Conservation (phyloP, 1,140 invertebrate genomes). For the Alviniconcha marisindica region DNA sequence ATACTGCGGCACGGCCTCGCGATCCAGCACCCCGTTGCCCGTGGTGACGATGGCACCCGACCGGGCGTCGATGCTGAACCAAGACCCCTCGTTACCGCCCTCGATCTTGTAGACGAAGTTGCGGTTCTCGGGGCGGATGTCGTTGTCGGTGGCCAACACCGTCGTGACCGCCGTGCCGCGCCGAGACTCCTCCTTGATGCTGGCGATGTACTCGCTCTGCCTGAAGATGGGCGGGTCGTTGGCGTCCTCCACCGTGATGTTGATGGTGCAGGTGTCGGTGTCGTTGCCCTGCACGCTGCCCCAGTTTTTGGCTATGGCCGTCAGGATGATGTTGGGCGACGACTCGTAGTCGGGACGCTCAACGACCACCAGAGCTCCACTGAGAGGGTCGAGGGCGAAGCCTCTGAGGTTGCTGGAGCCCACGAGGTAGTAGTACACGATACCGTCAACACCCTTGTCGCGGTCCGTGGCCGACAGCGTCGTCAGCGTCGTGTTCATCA, state of each 20-base stretch:
- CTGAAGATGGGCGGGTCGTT: constrained; percentile 96
- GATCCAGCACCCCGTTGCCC: constrained; percentile 84
- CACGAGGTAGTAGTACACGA: constrained; percentile 93
- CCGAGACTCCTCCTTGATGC: constrained; percentile 85
- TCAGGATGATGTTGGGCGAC: constrained; percentile 91
- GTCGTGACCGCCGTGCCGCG: constrained; percentile 85
- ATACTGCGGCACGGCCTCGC: constrained; percentile 87
- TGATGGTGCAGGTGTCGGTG: constrained; percentile 95
- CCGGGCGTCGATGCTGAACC: constrained; percentile 90
- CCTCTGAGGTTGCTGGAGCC: constrained; percentile 95
- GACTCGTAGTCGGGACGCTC: constrained; percentile 90
- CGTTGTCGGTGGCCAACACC: constrained; percentile 93
- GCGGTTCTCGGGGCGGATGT: constrained; percentile 92
- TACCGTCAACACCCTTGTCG: constrained; percentile 93
- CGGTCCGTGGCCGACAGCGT: constrained; percentile 92
- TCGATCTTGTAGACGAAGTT: constrained; percentile 95
- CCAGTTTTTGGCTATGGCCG: constrained; percentile 95
- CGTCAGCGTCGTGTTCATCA: constrained; percentile 90
- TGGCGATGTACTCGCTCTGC: constrained; percentile 84
- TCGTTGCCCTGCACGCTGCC: constrained; percentile 95
- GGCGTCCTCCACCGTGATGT: constrained; percentile 94
- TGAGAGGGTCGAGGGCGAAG: constrained; percentile 89
- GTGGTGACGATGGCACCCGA: constrained; percentile 76
- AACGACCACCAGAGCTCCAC: constrained; percentile 86
- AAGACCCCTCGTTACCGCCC: constrained; percentile 87